A percentile compares a stretch with the other conserved stretches of the same genome.
phyloP scores from a whole-genome alignment of 30 jellyfish, hydroid and myxozoan genomes.

The Clytia hemisphaerica region DNA sequence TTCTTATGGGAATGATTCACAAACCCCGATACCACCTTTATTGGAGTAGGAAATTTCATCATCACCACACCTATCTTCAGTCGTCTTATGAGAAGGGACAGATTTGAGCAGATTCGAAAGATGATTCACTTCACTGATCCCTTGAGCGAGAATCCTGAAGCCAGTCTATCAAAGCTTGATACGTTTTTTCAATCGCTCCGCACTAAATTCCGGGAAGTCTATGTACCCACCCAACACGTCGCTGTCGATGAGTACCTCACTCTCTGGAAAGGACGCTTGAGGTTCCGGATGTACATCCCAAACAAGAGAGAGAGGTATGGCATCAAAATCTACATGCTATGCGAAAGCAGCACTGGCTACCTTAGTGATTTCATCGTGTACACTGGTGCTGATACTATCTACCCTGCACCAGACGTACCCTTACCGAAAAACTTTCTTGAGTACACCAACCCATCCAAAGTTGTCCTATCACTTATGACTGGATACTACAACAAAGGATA shows the following conservation, averaged over 20 bases:
- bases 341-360: no score
- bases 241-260: no score
- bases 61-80: slow-evolving; percentile 18
- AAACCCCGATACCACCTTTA: not conserved
- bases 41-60: slow-evolving; percentile 11
- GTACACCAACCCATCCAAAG: no score
- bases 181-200: no score
- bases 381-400: slow-evolving; percentile 6
- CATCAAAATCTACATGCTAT: no score
- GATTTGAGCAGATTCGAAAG: slow-evolving; percentile 10
- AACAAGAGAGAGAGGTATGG: no score
- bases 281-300: no score
- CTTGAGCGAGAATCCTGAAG: slow-evolving; percentile 1
- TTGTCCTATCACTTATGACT: slow-evolving; percentile 6
- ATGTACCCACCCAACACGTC: no score
- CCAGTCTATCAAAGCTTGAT: no score
- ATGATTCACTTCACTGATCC: slow-evolving; percentile 21
- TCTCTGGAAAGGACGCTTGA: no score
- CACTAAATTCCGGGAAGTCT: no score
- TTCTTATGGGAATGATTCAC: slow-evolving; percentile 11
- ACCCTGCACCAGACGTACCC: slow-evolving; percentile 1
- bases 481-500: slow-evolving; percentile 3
- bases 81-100: slow-evolving; percentile 17
- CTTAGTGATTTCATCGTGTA: slow-evolving; percentile 2
- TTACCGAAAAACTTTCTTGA: not conserved